Conservation (phyloP, 2,113 vertebrate genomes). For the Cyphomyrus plagiostoma region DNA sequence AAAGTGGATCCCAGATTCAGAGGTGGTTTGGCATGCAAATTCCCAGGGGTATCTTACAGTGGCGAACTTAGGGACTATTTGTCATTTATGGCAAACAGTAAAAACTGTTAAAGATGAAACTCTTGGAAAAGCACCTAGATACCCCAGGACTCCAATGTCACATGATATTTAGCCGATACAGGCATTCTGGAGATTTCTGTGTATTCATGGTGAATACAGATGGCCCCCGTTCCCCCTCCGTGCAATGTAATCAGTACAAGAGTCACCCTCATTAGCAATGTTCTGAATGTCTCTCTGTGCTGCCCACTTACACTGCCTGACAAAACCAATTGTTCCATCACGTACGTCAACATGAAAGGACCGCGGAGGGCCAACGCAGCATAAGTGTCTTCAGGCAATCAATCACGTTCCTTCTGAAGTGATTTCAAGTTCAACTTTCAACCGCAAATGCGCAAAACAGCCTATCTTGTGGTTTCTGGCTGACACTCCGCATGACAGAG, state of each 20-base stretch:
- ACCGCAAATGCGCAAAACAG: neutral
- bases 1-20: neutral
- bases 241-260: neutral
- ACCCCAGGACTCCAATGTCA: neutral
- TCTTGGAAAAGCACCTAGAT: neutral
- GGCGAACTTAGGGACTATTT: neutral
- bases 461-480: neutral
- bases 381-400: neutral
- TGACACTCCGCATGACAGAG: neutral
- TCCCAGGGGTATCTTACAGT: neutral
- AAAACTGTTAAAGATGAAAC: neutral
- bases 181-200: neutral
- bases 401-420: neutral
- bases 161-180: neutral
- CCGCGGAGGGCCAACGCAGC: neutral
- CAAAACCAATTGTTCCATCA: neutral
- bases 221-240: neutral
- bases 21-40: neutral
- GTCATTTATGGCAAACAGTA: neutral
- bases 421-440: neutral
- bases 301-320: neutral
- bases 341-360: neutral
- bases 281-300: neutral
- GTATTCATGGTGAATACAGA: neutral
- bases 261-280: neutral